Evolutionary conservation across 2,797 vertebrate genomes (phyloP).

Genomic region (Holocentrus rufus): DNA sequence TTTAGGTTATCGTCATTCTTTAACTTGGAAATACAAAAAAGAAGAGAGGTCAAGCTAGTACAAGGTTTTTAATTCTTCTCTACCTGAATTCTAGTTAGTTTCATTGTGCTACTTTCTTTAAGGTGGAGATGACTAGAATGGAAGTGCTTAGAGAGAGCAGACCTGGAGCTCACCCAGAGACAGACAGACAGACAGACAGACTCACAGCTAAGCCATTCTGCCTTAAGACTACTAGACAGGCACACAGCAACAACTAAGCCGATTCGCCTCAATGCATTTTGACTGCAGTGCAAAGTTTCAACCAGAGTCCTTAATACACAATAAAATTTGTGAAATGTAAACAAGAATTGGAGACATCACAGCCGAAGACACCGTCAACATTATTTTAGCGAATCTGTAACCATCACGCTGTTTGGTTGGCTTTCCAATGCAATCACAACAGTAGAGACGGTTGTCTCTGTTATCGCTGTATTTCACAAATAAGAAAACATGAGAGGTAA

Average conservation of each 20-base stretch:
- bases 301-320: constrained; percentile 29
- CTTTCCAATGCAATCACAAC: background rate
- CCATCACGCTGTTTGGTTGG: constrained; percentile 18
- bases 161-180: constrained; percentile 78
- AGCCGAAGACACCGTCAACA: constrained; percentile 16
- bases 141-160: constrained; percentile 82
- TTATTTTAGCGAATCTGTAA: constrained; percentile 15
- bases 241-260: constrained; percentile 30
- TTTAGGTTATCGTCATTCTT: constrained; percentile 79
- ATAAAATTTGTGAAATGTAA: constrained; percentile 32
- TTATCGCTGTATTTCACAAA: constrained; percentile 6
- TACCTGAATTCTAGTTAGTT: constrained; percentile 89
- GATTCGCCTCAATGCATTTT: constrained; percentile 25
- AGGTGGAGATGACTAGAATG: constrained; percentile 84
- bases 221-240: constrained; percentile 27
- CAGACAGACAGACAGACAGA: constrained; percentile 63
- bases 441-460: constrained; percentile 10
- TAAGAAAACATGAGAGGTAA: background rate
- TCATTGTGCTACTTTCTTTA: constrained; percentile 90
- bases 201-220: constrained; percentile 26
- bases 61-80: constrained; percentile 83
- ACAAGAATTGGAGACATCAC: constrained; percentile 6
- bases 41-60: constrained; percentile 87
- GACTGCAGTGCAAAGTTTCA: constrained; percentile 57
- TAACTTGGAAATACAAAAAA: constrained; percentile 85